phyloP scores from a whole-genome alignment of 2,888 invertebrate genomes.

The Arge pagana region DNA sequence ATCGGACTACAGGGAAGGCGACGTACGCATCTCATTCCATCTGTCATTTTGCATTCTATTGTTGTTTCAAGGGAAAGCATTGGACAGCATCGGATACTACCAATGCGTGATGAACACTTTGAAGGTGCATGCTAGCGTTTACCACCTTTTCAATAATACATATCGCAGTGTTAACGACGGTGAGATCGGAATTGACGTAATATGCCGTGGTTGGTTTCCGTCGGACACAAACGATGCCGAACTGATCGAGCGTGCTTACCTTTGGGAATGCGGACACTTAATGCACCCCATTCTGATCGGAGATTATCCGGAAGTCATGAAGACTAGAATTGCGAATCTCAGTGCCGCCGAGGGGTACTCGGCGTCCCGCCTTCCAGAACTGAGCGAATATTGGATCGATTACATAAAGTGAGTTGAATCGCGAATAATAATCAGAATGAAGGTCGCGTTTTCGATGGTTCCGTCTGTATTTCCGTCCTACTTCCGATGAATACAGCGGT shows the following conservation, averaged over 20 bases:
- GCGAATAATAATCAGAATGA: neutral
- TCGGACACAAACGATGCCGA: slow-evolving; percentile 62
- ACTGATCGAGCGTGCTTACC: slow-evolving; percentile 63
- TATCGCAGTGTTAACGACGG: slow-evolving; percentile 63
- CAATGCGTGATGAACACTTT: slow-evolving; percentile 67
- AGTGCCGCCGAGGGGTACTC: slow-evolving; percentile 65
- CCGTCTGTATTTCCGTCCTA: slow-evolving; percentile 47
- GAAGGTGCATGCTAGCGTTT: slow-evolving; percentile 69
- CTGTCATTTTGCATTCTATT: too few relatives aligned
- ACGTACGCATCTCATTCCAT: too few relatives aligned
- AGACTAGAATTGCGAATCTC: slow-evolving; percentile 62
- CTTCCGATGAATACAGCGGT: slow-evolving; percentile 54
- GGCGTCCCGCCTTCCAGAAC: slow-evolving; percentile 65
- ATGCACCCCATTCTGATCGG: slow-evolving; percentile 72
- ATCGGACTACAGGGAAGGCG: too few relatives aligned
- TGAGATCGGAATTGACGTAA: slow-evolving; percentile 35
- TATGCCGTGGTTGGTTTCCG: slow-evolving; percentile 40
- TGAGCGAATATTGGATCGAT: neutral
- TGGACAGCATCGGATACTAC: slow-evolving; percentile 61
- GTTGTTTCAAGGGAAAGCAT: too few relatives aligned
- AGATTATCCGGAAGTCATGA: slow-evolving; percentile 71
- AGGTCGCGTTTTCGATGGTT: neutral
- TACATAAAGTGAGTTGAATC: slow-evolving; percentile 26
- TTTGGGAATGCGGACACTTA: slow-evolving; percentile 69
- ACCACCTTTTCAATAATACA: slow-evolving; percentile 65